Percentiles rank a stretch among this genome's conserved stretches.
Evolutionary conservation across 2,113 vertebrate species (phyloP).

Genomic region (Regulus satrapa): DNA sequence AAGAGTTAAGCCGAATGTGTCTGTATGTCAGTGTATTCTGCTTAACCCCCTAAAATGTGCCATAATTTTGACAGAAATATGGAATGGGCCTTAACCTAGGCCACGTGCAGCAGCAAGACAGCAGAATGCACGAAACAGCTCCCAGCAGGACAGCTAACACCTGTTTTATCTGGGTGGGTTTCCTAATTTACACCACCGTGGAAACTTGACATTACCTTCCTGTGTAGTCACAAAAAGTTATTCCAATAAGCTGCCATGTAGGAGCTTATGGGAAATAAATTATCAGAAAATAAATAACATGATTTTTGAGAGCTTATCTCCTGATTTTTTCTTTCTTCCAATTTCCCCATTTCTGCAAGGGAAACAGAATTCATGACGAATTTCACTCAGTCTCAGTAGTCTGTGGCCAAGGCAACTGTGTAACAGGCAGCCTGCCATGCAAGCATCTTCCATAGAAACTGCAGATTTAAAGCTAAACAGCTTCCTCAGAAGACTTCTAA

Average conservation of each 20-base stretch:
- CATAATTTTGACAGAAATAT: neutral
- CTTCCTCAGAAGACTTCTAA: fast-evolving
- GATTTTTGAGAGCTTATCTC: neutral
- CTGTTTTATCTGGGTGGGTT: conserved; percentile 34
- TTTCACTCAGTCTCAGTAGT: neutral
- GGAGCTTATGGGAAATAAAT: neutral
- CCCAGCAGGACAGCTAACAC: conserved; percentile 40
- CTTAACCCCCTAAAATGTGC: neutral
- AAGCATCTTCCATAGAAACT: neutral
- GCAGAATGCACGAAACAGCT: neutral
- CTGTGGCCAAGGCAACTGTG: neutral
- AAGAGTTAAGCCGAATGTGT: neutral
- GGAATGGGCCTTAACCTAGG: neutral
- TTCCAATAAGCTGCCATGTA: neutral
- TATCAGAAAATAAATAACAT: neutral
- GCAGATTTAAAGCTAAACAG: neutral
- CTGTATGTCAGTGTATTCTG: neutral
- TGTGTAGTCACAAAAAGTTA: neutral
- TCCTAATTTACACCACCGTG: neutral
- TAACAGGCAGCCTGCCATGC: neutral
- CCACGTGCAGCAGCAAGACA: neutral
- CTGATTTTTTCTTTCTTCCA: neutral
- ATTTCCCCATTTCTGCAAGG: neutral
- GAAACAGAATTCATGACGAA: neutral
- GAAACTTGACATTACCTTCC: neutral